Conservation (phyloP, 2,888 invertebrate species). For the Mythimna impura region DNA sequence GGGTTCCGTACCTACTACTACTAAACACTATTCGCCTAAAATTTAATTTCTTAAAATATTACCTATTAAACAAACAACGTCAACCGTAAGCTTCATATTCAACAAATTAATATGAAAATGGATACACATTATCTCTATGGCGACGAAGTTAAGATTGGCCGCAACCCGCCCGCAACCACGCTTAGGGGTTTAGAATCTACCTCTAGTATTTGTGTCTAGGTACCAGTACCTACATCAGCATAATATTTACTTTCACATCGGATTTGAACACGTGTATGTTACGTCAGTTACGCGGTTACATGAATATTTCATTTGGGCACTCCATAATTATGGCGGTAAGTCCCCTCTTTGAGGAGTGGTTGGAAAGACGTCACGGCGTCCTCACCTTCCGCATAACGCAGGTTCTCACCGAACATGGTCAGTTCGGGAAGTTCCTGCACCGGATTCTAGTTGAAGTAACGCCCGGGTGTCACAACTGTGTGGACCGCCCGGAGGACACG, state of each 20-base stretch:
- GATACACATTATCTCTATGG: conserved; percentile 38
- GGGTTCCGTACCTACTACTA: too few species aligned
- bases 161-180: conserved; percentile 5
- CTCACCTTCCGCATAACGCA: too few species aligned
- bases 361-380: too few species aligned
- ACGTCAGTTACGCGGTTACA: conserved; percentile 31
- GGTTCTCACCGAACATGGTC: too few species aligned
- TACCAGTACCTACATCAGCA: neutral
- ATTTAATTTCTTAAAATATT: neutral
- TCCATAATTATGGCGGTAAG: too few species aligned
- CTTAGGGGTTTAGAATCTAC: conserved; percentile 8
- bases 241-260: conserved; percentile 15
- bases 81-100: conserved; percentile 35
- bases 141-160: neutral
- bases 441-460: too few species aligned
- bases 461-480: too few species aligned
- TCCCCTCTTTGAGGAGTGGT: too few species aligned
- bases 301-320: conserved; percentile 32
- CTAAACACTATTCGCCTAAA: too few species aligned
- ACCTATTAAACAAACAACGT: neutral
- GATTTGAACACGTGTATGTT: conserved; percentile 16
- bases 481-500: too few species aligned
- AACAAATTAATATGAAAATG: conserved; percentile 62
- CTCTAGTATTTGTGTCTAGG: conserved; percentile 14
- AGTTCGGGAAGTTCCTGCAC: too few species aligned